Conservation (phyloP, 2,113 vertebrate species). For the Myiozetetes cayanensis region DNA sequence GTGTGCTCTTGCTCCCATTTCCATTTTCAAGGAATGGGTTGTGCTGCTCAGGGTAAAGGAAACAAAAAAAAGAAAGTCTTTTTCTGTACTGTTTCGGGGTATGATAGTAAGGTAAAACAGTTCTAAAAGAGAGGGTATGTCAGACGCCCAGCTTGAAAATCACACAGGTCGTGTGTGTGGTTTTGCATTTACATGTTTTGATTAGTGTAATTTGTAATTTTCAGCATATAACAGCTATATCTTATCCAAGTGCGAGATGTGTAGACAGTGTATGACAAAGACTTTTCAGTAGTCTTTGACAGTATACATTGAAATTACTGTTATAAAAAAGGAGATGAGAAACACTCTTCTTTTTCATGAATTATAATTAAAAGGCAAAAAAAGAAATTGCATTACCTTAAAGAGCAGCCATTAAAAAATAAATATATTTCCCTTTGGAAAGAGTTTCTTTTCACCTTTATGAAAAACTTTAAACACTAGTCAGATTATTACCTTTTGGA, state of each 20-base stretch:
- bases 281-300: not conserved
- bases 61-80: not conserved
- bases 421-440: not conserved
- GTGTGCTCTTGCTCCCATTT: not conserved
- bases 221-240: not conserved
- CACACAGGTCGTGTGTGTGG: not conserved
- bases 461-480: not conserved
- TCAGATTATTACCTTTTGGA: not conserved
- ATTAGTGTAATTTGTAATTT: not conserved
- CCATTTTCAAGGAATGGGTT: not conserved
- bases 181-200: not conserved
- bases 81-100: not conserved
- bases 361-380: not conserved
- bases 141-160: not conserved
- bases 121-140: not conserved
- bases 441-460: not conserved
- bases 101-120: not conserved
- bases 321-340: not conserved
- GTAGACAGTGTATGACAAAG: not conserved
- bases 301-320: not conserved
- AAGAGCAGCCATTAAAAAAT: not conserved
- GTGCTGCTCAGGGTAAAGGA: not conserved
- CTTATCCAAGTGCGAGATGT: not conserved
- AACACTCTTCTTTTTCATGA: not conserved
- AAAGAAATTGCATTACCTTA: not conserved